Conservation (phyloP, 2,888 invertebrate genomes). For the Caradrina kadenii region DNA sequence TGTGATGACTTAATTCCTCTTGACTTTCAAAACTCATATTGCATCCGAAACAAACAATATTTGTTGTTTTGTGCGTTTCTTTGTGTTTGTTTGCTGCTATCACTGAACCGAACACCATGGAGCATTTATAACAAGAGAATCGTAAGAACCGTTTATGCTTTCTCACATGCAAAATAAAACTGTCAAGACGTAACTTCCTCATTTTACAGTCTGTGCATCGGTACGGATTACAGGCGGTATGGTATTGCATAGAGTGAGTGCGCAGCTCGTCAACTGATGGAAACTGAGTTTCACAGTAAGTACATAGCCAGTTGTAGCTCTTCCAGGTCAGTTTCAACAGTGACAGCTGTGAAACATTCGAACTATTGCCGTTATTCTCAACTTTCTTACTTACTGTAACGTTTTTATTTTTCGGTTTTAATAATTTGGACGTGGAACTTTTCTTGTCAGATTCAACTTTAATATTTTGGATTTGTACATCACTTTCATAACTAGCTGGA, state of each 20-base stretch:
- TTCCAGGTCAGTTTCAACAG: slow-evolving; percentile 78
- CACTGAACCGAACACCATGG: slow-evolving; percentile 67
- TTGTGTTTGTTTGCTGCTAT: slow-evolving; percentile 67
- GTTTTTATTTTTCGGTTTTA: not conserved
- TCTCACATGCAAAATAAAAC: slow-evolving; percentile 88
- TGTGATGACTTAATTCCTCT: slow-evolving; percentile 73
- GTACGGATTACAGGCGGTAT: slow-evolving; percentile 91
- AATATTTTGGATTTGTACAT: slow-evolving; percentile 15
- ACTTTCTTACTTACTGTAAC: not conserved
- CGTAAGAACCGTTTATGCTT: slow-evolving; percentile 91
- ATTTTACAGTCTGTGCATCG: slow-evolving; percentile 91
- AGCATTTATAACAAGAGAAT: slow-evolving; percentile 81
- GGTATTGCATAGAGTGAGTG: slow-evolving; percentile 90
- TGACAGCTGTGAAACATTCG: slow-evolving; percentile 70
- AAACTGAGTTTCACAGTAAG: slow-evolving; percentile 78
- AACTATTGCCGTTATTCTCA: slow-evolving; percentile 30
- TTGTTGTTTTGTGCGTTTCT: slow-evolving; percentile 64
- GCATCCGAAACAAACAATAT: slow-evolving; percentile 77
- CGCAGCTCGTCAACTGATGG: slow-evolving; percentile 81
- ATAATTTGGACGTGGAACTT: not conserved
- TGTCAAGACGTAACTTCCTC: slow-evolving; percentile 74
- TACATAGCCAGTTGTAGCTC: slow-evolving; percentile 80
- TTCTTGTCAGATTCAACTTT: slow-evolving; percentile 31
- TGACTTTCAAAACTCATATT: slow-evolving; percentile 70
- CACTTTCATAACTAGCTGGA: slow-evolving; percentile 23